These are phyloP conservation scores for Melolontha melolontha DNA, from an alignment of 2,888 invertebrate species.

Conservation along the genomic window DNA sequence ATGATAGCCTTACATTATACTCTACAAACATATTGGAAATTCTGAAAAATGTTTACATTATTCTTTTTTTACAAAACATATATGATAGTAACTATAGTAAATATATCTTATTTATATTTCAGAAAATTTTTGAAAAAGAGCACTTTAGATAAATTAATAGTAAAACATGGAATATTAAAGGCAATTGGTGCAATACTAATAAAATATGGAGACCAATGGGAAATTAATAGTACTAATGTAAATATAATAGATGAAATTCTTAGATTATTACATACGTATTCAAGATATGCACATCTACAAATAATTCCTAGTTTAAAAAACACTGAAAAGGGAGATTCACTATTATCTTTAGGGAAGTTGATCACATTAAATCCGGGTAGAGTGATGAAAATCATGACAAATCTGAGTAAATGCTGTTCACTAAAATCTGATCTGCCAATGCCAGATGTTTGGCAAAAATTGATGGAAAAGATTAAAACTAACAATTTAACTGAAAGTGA, in stretches of 20 bases:
- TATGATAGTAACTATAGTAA: too few relatives aligned
- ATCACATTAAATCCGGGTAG: slow-evolving; percentile 57
- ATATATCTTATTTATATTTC: slow-evolving; percentile 12
- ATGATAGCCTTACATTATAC: too few relatives aligned
- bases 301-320: slow-evolving; percentile 57
- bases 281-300: slow-evolving; percentile 56
- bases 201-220: slow-evolving; percentile 58
- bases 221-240: slow-evolving; percentile 53
- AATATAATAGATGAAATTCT: slow-evolving; percentile 58
- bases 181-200: slow-evolving; percentile 59
- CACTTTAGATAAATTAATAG: slow-evolving; percentile 49
- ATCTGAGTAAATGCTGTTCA: slow-evolving; percentile 56
- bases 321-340: slow-evolving; percentile 58
- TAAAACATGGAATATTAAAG: slow-evolving; percentile 54
- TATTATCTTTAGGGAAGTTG: slow-evolving; percentile 57
- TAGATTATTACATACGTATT: slow-evolving; percentile 58
- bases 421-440: slow-evolving; percentile 61
- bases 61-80: too few relatives aligned
- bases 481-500: slow-evolving; percentile 5
- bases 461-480: slow-evolving; percentile 24
- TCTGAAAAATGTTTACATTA: too few relatives aligned
- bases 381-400: slow-evolving; percentile 61
- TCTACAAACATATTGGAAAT: too few relatives aligned
- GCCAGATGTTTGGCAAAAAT: slow-evolving; percentile 52
- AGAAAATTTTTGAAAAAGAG: slow-evolving; percentile 56